Evolutionary conservation across 2,113 vertebrate genomes (phyloP).

Genomic region (Pteropus alecto): DNA sequence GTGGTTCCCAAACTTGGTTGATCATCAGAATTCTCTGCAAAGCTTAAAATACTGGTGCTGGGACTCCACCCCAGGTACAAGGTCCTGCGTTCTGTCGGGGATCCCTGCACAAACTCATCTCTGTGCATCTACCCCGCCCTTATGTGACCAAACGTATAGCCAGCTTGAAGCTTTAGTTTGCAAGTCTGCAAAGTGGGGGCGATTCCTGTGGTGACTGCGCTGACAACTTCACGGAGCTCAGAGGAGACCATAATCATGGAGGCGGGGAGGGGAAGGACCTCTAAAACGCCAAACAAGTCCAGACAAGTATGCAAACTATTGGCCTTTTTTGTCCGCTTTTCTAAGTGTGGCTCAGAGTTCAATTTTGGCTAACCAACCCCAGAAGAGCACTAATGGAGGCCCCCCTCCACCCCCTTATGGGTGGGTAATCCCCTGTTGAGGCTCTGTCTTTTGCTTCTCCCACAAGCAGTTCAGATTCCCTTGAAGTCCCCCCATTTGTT

Average conservation of each 20-base stretch:
- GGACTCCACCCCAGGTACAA: not conserved
- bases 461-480: not conserved
- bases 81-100: not conserved
- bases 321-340: not conserved
- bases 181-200: not conserved
- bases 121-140: not conserved
- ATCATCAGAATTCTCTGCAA: not conserved
- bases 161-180: not conserved
- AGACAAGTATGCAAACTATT: not conserved
- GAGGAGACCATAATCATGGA: not conserved
- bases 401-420: not conserved
- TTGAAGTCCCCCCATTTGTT: not conserved
- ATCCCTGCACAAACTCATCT: not conserved
- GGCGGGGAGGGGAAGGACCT: no score
- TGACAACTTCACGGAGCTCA: not conserved
- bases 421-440: not conserved
- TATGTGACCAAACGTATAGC: not conserved
- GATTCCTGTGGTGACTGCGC: not conserved
- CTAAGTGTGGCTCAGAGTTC: not conserved
- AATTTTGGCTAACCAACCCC: not conserved
- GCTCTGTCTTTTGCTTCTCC: not conserved
- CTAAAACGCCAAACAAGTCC: not conserved
- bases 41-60: not conserved
- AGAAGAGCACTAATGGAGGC: not conserved
- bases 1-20: not conserved